These are phyloP conservation scores for Sebastes dallii DNA, from an alignment of 2,797 vertebrate species.

Conservation along the genomic window DNA sequence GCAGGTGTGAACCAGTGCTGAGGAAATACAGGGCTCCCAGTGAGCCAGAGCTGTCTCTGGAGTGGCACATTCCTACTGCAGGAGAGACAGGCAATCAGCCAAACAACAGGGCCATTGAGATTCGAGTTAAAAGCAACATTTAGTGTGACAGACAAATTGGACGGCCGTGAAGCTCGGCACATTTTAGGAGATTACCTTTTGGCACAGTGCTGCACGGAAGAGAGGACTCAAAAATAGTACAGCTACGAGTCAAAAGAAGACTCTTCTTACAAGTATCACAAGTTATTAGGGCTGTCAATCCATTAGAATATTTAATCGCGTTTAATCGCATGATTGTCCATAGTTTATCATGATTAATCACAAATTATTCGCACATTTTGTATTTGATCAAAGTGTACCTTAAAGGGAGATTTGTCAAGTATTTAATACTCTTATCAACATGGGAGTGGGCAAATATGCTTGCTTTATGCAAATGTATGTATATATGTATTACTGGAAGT, in stretches of 20 bases:
- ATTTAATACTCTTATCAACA: no score
- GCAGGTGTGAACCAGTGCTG: slow-evolving; percentile 50
- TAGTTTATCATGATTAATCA: no score
- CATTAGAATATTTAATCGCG: no score
- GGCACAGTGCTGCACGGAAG: not conserved
- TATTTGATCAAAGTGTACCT: no score
- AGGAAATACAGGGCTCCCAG: slow-evolving; percentile 54
- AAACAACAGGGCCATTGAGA: slow-evolving; percentile 11
- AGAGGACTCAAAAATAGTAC: not conserved
- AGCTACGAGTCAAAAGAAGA: not conserved
- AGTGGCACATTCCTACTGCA: slow-evolving; percentile 58
- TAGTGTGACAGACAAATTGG: slow-evolving; percentile 10
- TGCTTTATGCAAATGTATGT: no score
- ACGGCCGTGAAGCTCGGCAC: not conserved
- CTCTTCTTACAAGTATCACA: not conserved
- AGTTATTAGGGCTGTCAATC: no score
- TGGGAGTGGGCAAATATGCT: no score
- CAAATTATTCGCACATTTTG: no score
- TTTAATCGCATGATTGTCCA: no score
- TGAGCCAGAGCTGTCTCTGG: slow-evolving; percentile 38
- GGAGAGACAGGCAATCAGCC: slow-evolving; percentile 15
- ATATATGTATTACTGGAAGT: no score
- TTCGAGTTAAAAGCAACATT: slow-evolving; percentile 5
- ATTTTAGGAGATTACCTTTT: slow-evolving; percentile 9
- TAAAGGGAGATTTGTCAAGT: no score